phyloP scores from a whole-genome alignment of 64 coral and sea anemone species.

The Actinia equina region DNA sequence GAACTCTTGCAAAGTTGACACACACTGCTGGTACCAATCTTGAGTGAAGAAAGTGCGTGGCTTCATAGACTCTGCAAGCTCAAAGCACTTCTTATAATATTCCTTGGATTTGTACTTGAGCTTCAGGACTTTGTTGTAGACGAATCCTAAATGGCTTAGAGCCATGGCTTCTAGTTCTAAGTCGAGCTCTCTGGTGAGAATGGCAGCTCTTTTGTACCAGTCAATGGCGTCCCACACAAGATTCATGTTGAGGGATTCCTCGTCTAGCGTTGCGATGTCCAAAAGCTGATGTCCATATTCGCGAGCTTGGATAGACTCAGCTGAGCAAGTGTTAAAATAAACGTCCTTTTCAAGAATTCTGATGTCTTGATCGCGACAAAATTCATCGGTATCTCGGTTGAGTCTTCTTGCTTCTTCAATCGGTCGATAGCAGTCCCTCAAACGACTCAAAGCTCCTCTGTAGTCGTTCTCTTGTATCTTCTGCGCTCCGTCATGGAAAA shows the following conservation, averaged over 20 bases:
- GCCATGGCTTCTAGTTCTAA: slow-evolving; percentile 83
- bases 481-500: slow-evolving; percentile 64
- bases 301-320: slow-evolving; percentile 66
- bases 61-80: too few species aligned
- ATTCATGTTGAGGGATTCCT: slow-evolving; percentile 65
- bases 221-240: slow-evolving; percentile 82
- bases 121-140: slow-evolving; percentile 64
- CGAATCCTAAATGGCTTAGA: slow-evolving; percentile 42
- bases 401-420: slow-evolving; percentile 72
- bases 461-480: slow-evolving; percentile 69
- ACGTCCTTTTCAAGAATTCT: slow-evolving; percentile 55
- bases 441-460: slow-evolving; percentile 55
- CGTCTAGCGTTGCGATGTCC: slow-evolving; percentile 26
- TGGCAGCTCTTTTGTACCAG: slow-evolving; percentile 74
- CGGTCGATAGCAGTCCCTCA: slow-evolving; percentile 69
- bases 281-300: slow-evolving; percentile 42
- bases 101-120: slow-evolving; percentile 45
- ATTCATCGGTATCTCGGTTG: neutral
- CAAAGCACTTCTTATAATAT: too few species aligned
- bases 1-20: slow-evolving; percentile 37
- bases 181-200: slow-evolving; percentile 66
- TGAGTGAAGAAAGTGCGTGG: too few species aligned
- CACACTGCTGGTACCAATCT: slow-evolving; percentile 56
- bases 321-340: slow-evolving; percentile 41
- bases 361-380: slow-evolving; percentile 16